Percentiles rank a stretch among this genome's conserved stretches.
Conservation (phyloP, 1,140 invertebrate genomes). For the Leptopilina boulardi region DNA sequence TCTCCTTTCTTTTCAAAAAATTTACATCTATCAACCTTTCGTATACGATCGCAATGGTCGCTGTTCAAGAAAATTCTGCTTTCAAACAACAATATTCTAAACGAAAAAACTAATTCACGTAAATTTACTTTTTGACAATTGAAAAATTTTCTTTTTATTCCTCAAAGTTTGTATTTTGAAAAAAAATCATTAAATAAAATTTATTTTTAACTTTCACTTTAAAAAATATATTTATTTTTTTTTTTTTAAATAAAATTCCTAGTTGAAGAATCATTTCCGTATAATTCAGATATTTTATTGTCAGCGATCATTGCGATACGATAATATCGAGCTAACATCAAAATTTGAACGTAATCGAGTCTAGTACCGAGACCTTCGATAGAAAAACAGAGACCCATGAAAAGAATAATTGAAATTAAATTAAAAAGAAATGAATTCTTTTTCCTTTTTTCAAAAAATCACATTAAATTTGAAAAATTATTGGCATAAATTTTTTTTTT, state of each 20-base stretch:
- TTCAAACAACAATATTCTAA: not conserved
- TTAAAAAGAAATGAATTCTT: not conserved
- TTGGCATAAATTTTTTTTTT: no score
- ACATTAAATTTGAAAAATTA: no score
- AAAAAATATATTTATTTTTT: no score
- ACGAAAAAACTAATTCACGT: not conserved
- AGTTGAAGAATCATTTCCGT: not conserved
- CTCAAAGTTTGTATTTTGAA: not conserved
- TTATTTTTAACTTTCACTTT: no score
- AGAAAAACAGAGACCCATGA: conserved; percentile 52
- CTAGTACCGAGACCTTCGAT: conserved; percentile 53
- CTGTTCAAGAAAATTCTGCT: conserved; percentile 6
- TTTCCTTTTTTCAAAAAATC: not conserved
- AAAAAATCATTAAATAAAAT: not conserved
- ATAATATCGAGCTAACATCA: conserved; percentile 63
- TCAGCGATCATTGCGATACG: conserved; percentile 53
- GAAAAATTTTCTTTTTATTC: not conserved
- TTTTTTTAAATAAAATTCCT: not conserved
- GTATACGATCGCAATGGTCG: conserved; percentile 38
- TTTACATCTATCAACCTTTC: conserved; percentile 24
- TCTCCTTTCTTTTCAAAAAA: not conserved
- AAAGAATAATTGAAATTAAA: not conserved
- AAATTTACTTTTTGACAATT: not conserved
- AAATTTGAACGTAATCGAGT: conserved; percentile 56
- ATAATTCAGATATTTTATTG: not conserved